Base-by-base conservation (phyloP, 2,113 vertebrate genomes). In the Corythornis madagascariensis region DNA sequence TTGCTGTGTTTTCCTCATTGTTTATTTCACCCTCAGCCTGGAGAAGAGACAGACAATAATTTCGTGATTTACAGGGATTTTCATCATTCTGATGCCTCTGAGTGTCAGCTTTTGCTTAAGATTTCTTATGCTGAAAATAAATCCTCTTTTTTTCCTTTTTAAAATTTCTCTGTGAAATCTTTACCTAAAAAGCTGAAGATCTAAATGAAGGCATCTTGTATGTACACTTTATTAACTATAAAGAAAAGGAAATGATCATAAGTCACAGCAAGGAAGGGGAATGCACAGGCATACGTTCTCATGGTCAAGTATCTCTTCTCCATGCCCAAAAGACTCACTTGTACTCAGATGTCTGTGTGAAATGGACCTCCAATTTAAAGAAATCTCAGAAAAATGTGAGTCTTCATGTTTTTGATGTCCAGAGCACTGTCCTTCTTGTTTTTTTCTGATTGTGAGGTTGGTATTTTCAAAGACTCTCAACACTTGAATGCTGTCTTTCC, bases 51-150 rank as follows among this genome's bases (percentile, higher is more conserved):
- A 83, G 50, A 83, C 16, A 83, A 65, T 69, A 4, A 83, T 57
- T 94, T 91, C 83, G 90, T 74, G 83, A 64, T 88, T 80, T 78
- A 88, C 56, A 86, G 65, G 29, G 47, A 60, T 78, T 93, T 88
- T 63, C 56, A 94, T 66, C 47, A 47, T 81, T 86, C 61, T 81
- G 69, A 74, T 66, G 40, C n/a, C 61, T 74, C 22, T 60, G 20
- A 64, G 48, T 55, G 69, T 80, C 69, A 88, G 83, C 43, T 88
- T 88, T 83, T 91, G 42, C 53, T 86, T 40, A 86, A 74, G 72
- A 67, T 35, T 92, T 35, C 43, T 77, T 64, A 70, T 9, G 11
- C 18, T 56, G n/a, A 64, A 83, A 96, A 93, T 38, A 93, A 92
- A 79, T 78, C 17, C 38, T 63, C 25, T 38, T 4, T 1, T 53